Evolutionary conservation across 2,797 vertebrate species (phyloP), one percentile per base, ranked within the genome.

Genomic region (Gambelia wislizenii): DNA sequence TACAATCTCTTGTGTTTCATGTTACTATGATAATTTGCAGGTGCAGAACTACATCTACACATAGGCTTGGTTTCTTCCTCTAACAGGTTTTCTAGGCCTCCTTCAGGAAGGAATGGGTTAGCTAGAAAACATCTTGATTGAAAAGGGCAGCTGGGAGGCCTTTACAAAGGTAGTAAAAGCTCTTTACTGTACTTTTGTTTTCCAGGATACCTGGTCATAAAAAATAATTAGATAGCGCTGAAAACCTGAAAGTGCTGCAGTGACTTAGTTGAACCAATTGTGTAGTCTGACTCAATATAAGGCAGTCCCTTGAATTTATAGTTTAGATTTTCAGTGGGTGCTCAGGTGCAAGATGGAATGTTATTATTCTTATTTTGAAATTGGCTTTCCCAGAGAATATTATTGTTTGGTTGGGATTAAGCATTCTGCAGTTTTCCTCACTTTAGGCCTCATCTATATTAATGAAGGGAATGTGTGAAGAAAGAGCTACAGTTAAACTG

Each of bases 401-500:
- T 92, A 4, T 59, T 78, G n/a, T 80, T 87, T 52, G 72, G 56
- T 18, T 75, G 54, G 74, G 91, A 75, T 94, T 92, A 94, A 90
- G 83, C 72, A 89, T 92, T 83, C 79, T 67, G 81, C 83, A 91
- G 67, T 80, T 93, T 93, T 84, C 52, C 12, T 92, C 83, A 94
- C 86, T 92, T 94, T 85, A 56, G 85, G 20, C 84, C 79, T 94
- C 91, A 87, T 92, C 84, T 90, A 25, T 95, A 94, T 95, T 96
- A 96, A 95, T 91, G 94, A 95, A 64, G 89, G 83, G 39, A 84
- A 78, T 0, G 0, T 88, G 76, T 90, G 90, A 91, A 61, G 67
- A 76, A 67, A 77, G 44, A 89, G 83, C n/a, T 72, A 49, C 90
- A 92, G 36, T 93, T 91, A 94, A 95, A 92, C 76, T 79, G 54